Conservation (phyloP, 2,888 invertebrate genomes). For the Epirrhoe alternata region DNA sequence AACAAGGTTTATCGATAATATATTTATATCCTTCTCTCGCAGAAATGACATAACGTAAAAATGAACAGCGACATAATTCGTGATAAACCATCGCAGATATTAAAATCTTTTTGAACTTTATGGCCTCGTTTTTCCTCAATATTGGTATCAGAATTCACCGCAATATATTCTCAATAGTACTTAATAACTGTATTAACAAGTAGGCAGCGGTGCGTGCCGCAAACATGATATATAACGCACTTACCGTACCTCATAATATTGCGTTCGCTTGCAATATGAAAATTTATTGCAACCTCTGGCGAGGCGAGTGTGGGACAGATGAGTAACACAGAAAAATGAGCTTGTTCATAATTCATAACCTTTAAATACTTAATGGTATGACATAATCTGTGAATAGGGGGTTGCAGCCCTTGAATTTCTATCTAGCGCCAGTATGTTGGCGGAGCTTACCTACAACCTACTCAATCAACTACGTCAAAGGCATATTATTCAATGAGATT, state of each 20-base stretch:
- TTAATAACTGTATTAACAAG: conserved; percentile 70
- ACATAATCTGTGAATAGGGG: neutral
- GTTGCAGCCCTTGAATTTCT: neutral
- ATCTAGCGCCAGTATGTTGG: too few relatives aligned
- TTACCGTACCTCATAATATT: conserved; percentile 77
- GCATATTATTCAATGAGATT: too few relatives aligned
- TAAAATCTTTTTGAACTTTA: conserved; percentile 27
- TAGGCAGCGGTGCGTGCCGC: conserved; percentile 65
- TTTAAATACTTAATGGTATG: conserved; percentile 6
- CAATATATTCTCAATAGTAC: conserved; percentile 55
- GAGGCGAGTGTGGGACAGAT: conserved; percentile 63
- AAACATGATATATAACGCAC: conserved; percentile 80
- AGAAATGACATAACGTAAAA: neutral
- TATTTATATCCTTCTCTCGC: neutral
- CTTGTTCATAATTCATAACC: conserved; percentile 31
- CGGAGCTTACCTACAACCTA: too few relatives aligned
- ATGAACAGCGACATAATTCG: conserved; percentile 42
- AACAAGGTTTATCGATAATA: too few relatives aligned
- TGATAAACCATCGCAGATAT: conserved; percentile 37
- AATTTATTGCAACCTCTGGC: conserved; percentile 79
- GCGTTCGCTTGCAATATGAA: conserved; percentile 81
- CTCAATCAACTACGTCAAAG: too few relatives aligned
- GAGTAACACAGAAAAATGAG: conserved; percentile 43
- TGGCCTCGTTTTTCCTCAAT: conserved; percentile 32
- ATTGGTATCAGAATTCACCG: conserved; percentile 48